phyloP scores from a whole-genome alignment of 2,888 invertebrate genomes.

The Teinopalpus imperialis region DNA sequence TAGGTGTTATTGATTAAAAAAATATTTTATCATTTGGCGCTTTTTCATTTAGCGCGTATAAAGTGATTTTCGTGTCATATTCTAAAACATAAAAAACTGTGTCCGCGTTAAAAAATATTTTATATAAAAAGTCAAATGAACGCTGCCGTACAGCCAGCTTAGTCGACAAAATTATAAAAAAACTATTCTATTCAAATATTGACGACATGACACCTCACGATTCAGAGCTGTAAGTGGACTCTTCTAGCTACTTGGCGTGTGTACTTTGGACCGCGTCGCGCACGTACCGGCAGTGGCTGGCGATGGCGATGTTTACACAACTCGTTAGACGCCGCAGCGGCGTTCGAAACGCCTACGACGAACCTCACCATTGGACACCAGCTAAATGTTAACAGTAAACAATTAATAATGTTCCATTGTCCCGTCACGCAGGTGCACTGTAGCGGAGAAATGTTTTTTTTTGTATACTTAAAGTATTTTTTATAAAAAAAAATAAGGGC shows the following conservation, averaged over 20 bases:
- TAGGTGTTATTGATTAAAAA: conserved; percentile 18
- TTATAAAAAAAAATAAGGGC: no score
- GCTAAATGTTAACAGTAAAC: conserved; percentile 58
- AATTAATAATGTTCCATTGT: conserved; percentile 47
- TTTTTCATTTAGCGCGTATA: no score
- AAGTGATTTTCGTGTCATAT: no score
- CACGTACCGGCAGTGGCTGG: conserved; percentile 55
- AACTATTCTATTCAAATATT: conserved; percentile 41
- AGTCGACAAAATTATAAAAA: no score
- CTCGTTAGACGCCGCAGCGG: conserved; percentile 64
- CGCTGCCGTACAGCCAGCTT: no score
- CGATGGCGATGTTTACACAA: conserved; percentile 64
- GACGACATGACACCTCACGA: conserved; percentile 52
- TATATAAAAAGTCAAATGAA: no score
- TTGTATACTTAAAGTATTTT: conserved; percentile 16
- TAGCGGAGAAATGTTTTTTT: conserved; percentile 30
- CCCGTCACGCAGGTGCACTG: conserved; percentile 51
- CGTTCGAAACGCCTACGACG: conserved; percentile 58
- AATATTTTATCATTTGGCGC: no score
- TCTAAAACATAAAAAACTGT: no score
- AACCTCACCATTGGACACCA: conserved; percentile 49
- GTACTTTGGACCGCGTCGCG: conserved; percentile 42
- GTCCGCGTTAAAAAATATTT: no score
- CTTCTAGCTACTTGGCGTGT: conserved; percentile 56
- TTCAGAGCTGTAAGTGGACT: conserved; percentile 43